These are phyloP conservation scores for Cryptus viduatorius DNA, from an alignment of 2,888 invertebrate species.

Conservation along the genomic window DNA sequence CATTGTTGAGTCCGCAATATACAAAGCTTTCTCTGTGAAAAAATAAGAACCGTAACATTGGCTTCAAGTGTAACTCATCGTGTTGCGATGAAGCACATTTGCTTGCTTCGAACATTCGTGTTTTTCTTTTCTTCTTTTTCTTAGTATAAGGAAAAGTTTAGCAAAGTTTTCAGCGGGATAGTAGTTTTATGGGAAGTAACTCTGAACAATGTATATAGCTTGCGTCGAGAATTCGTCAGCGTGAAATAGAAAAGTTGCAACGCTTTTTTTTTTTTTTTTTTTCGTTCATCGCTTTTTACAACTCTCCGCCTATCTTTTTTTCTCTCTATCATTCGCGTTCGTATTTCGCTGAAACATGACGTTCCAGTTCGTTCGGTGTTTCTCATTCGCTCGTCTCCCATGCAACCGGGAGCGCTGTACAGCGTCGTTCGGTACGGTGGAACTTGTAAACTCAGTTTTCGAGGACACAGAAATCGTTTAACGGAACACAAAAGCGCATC, in stretches of 20 bases:
- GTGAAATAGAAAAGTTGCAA: not conserved
- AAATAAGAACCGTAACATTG: no score
- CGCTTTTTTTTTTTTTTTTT: not conserved
- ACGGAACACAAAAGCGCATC: constrained; percentile 28
- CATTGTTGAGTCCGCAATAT: no score
- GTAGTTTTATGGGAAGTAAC: not conserved
- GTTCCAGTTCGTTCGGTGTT: not conserved
- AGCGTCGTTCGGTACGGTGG: not conserved
- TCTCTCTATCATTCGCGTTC: not conserved
- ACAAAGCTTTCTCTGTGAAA: no score
- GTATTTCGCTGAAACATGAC: not conserved
- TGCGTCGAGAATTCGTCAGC: not conserved
- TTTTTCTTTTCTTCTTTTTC: not conserved
- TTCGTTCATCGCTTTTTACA: not conserved
- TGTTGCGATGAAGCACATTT: no score
- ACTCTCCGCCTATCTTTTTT: not conserved
- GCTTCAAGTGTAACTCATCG: no score
- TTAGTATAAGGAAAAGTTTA: not conserved
- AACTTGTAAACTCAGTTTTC: constrained; percentile 51
- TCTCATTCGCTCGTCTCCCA: constrained; percentile 1
- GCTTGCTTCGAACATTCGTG: not conserved
- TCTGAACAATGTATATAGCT: not conserved
- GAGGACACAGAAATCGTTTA: constrained; percentile 40
- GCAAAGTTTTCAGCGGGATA: not conserved
- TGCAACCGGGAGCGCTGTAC: not conserved